phyloP scores from a whole-genome alignment of 2,888 invertebrate genomes.

The Lasioglossum vierecki region DNA sequence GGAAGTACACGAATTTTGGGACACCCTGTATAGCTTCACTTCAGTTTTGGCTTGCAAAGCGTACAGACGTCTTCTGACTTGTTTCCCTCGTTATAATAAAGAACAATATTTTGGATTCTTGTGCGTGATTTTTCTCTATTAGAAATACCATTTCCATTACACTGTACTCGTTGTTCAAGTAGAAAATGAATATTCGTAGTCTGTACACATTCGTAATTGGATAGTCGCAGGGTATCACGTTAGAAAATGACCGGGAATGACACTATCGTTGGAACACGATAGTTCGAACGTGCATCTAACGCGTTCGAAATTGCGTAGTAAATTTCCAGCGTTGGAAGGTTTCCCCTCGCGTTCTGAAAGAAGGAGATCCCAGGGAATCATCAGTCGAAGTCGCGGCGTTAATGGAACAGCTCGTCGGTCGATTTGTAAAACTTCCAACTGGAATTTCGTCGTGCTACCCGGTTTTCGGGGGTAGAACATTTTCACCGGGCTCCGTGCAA shows the following conservation, averaged over 20 bases:
- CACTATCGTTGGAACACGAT: background rate
- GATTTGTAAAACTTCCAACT: constrained; percentile 30
- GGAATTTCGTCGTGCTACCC: background rate
- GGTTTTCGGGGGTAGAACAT: constrained; percentile 43
- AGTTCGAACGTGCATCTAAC: background rate
- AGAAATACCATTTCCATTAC: too few relatives aligned
- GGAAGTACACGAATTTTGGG: too few relatives aligned
- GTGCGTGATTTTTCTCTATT: too few relatives aligned
- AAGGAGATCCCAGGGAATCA: background rate
- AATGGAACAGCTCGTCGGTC: background rate
- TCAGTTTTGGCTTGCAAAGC: too few relatives aligned
- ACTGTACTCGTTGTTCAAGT: background rate
- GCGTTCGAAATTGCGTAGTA: background rate
- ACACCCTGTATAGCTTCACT: too few relatives aligned
- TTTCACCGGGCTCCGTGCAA: constrained; percentile 67
- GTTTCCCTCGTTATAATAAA: too few relatives aligned
- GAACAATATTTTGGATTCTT: too few relatives aligned
- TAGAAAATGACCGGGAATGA: background rate
- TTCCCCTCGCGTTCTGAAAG: background rate
- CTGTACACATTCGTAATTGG: background rate
- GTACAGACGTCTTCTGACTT: too few relatives aligned
- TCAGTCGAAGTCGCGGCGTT: constrained; percentile 7
- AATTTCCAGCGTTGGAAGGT: background rate
- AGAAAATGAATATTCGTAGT: background rate
- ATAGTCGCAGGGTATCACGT: too few relatives aligned